A percentile compares a stretch with the other conserved stretches of the same genome.
phyloP scores from a whole-genome alignment of 1,140 invertebrate genomes.

The Drosophila seguyi region DNA sequence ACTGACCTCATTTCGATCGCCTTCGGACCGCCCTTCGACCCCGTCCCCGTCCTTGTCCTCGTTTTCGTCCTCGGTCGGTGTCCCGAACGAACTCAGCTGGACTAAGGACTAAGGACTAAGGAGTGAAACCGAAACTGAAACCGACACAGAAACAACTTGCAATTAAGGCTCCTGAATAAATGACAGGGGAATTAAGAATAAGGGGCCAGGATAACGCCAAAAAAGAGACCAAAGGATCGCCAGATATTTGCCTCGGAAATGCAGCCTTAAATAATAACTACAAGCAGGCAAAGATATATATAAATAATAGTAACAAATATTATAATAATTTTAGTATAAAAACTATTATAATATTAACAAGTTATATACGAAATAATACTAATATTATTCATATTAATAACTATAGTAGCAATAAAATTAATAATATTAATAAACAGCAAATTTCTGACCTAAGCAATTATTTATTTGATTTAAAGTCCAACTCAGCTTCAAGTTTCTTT shows the following conservation, averaged over 20 bases:
- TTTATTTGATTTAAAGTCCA: neutral
- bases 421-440: too few species aligned
- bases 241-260: neutral
- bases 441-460: neutral
- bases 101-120: neutral
- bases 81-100: constrained; percentile 4
- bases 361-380: too few species aligned
- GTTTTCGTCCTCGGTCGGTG: neutral
- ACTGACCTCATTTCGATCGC: constrained; percentile 78
- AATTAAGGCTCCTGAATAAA: constrained; percentile 30
- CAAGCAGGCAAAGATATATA: too few species aligned
- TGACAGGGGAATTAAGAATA: neutral
- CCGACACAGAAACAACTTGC: constrained; percentile 32
- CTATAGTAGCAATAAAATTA: too few species aligned
- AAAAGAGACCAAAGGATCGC: neutral
- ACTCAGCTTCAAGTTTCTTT: neutral
- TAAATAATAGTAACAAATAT: neutral
- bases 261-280: neutral
- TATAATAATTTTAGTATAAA: neutral
- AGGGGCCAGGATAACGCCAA: neutral
- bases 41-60: neutral
- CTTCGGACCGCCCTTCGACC: constrained; percentile 18
- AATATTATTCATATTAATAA: too few species aligned
- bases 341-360: too few species aligned
- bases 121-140: constrained; percentile 31